Percentiles rank a stretch among this genome's conserved stretches.
Evolutionary conservation across 2,797 vertebrate genomes (phyloP).

Genomic region (Typhlichthys subterraneus): DNA sequence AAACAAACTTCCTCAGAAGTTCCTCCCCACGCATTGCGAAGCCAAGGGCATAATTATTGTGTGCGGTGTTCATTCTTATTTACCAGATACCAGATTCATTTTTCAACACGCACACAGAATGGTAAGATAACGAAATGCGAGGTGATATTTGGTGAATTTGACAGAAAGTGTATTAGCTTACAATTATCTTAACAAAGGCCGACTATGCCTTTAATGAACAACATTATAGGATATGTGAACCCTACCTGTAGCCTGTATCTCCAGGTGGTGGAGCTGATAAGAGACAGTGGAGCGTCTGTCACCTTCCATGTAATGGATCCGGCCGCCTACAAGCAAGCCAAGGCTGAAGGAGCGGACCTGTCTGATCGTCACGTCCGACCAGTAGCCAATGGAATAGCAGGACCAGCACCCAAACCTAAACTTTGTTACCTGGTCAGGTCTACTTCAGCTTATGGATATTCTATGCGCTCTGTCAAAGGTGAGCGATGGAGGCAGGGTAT

Average conservation of each 20-base stretch:
- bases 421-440: conserved; percentile 89
- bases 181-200: too few relatives aligned
- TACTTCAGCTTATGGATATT: conserved; percentile 83
- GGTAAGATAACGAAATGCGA: too few relatives aligned
- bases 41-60: too few relatives aligned
- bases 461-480: conserved; percentile 84
- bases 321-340: conserved; percentile 81
- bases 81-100: too few relatives aligned
- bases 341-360: conserved; percentile 74
- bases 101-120: too few relatives aligned
- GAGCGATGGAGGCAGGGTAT: conserved; percentile 34
- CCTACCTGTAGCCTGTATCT: background rate
- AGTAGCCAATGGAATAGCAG: conserved; percentile 57
- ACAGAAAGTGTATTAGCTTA: too few relatives aligned
- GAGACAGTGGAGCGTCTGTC: conserved; percentile 79
- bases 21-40: too few relatives aligned
- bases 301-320: conserved; percentile 85
- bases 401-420: conserved; percentile 69
- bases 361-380: conserved; percentile 55
- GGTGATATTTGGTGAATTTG: too few relatives aligned
- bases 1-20: too few relatives aligned
- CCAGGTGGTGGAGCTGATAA: conserved; percentile 89
- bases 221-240: background rate
- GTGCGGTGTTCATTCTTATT: too few relatives aligned
- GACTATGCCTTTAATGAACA: too few relatives aligned